These are phyloP conservation scores for Numida meleagris DNA, from an alignment of 2,113 vertebrate genomes.

Conservation along the genomic window DNA sequence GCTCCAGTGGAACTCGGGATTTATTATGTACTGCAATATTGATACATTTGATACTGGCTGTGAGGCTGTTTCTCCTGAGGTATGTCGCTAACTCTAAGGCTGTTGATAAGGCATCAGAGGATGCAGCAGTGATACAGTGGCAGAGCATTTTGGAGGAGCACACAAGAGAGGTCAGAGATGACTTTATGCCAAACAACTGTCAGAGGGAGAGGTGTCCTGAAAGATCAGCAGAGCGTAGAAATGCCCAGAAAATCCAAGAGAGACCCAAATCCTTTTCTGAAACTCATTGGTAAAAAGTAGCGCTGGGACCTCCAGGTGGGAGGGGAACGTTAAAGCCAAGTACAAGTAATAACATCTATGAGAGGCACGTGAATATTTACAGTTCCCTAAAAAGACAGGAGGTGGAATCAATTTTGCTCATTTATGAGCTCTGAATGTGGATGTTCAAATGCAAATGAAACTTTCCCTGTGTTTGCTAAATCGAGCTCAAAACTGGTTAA, in stretches of 20 bases:
- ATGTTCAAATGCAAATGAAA: not conserved
- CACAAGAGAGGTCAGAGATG: not conserved
- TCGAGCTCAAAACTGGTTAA: not conserved
- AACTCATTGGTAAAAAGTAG: not conserved
- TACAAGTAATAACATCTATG: not conserved
- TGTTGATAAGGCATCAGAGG: not conserved
- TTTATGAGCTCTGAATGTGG: not conserved
- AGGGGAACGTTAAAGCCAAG: not conserved
- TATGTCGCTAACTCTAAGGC: not conserved
- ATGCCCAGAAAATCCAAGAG: not conserved
- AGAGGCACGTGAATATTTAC: rapidly evolving
- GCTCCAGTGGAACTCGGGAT: not conserved
- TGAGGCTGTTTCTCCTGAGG: not conserved
- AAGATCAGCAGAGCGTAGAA: not conserved
- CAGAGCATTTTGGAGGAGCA: not conserved
- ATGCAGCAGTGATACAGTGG: not conserved
- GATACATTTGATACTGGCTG: not conserved
- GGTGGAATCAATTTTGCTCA: not conserved
- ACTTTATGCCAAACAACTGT: not conserved
- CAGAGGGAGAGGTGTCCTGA: not conserved
- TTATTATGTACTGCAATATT: not conserved
- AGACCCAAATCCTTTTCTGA: not conserved
- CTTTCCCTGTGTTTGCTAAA: not conserved
- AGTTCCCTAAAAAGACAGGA: not conserved
- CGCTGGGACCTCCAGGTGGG: not conserved